A percentile compares a stretch with the other conserved stretches of the same genome.
Evolutionary conservation across 2,888 invertebrate genomes (phyloP).

Genomic region (Zele albiditarsus): DNA sequence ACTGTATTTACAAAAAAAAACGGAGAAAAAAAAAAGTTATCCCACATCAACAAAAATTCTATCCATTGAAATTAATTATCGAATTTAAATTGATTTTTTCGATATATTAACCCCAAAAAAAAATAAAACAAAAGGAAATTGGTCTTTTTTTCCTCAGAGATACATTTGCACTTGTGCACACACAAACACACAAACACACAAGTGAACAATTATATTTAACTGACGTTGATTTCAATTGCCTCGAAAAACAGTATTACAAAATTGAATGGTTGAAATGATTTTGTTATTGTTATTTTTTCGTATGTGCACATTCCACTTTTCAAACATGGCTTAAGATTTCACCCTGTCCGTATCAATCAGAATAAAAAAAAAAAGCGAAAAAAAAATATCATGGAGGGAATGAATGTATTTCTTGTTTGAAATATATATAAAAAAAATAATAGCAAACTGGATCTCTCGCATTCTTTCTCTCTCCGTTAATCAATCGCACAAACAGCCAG

Average conservation of each 20-base stretch:
- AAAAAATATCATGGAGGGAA: conserved; percentile 58
- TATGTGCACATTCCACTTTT: background rate
- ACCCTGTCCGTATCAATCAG: background rate
- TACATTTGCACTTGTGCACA: background rate
- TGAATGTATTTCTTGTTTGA: conserved; percentile 53
- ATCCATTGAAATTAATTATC: background rate
- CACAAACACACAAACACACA: background rate
- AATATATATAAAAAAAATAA: conserved; percentile 51
- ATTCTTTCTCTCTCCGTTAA: conserved; percentile 4
- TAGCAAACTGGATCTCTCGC: conserved; percentile 47
- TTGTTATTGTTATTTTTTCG: background rate
- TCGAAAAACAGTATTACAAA: background rate
- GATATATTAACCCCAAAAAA: background rate
- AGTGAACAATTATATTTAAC: background rate
- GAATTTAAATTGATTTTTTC: background rate
- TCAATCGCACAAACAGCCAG: conserved; percentile 42
- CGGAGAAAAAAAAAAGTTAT: conserved; percentile 16
- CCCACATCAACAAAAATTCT: conserved; percentile 17
- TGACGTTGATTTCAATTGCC: background rate
- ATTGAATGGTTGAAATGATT: background rate
- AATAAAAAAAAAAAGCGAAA: background rate
- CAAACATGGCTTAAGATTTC: background rate
- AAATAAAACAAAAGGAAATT: conserved; percentile 36
- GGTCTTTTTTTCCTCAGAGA: conserved; percentile 14
- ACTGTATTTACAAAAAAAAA: conserved; percentile 8